Conservation (phyloP, 2,113 vertebrate species). For the Bubalus kerabau region DNA sequence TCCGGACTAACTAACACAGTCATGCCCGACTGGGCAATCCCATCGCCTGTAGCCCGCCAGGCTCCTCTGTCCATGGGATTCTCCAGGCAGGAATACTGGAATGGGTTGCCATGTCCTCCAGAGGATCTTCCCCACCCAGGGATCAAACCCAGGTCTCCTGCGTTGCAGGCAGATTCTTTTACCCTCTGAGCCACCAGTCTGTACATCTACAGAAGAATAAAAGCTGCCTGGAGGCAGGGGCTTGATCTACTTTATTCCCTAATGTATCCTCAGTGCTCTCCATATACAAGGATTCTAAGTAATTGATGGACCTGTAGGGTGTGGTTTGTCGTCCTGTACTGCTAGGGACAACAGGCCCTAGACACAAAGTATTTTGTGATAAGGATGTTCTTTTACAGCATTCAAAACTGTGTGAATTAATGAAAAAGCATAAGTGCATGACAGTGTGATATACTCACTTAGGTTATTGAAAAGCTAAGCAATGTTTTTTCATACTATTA, state of each 20-base stretch:
- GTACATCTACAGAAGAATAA: background rate
- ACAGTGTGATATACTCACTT: background rate
- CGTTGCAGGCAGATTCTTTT: background rate
- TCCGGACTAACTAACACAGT: background rate
- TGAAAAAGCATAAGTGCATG: background rate
- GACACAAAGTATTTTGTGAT: background rate
- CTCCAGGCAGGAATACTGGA: background rate
- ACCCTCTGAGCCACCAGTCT: background rate
- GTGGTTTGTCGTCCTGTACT: background rate
- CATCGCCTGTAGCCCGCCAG: background rate
- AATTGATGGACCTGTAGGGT: background rate
- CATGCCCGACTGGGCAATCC: fast-evolving
- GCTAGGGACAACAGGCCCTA: background rate
- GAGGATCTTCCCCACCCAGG: background rate
- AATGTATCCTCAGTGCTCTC: background rate
- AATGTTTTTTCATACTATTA: background rate
- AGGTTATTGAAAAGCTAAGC: background rate
- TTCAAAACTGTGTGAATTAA: background rate
- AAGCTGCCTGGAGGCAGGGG: background rate
- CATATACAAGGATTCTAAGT: background rate
- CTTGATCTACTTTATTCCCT: background rate
- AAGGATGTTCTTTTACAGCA: background rate
- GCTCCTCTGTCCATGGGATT: background rate
- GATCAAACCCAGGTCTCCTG: background rate
- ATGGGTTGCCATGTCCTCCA: background rate